Conservation (phyloP, 2,888 invertebrate genomes). For the Drosophila lutescens region DNA sequence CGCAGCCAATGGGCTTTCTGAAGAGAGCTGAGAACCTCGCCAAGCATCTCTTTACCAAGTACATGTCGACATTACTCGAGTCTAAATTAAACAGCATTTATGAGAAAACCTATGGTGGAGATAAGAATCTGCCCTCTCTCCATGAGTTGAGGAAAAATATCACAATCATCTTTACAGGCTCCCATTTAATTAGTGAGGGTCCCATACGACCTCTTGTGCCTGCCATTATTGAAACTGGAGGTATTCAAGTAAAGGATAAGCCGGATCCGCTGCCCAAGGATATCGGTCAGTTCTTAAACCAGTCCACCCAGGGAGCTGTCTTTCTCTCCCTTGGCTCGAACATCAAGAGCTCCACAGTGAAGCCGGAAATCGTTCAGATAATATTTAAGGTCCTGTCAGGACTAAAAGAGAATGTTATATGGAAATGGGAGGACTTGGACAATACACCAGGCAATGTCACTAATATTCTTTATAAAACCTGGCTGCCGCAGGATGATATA, state of each 20-base stretch:
- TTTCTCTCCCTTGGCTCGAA: conserved; percentile 85
- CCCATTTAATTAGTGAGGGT: conserved; percentile 79
- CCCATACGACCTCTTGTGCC: conserved; percentile 80
- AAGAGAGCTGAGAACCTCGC: conserved; percentile 63
- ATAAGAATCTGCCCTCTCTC: conserved; percentile 54
- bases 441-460: conserved; percentile 82
- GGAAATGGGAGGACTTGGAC: conserved; percentile 88
- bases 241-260: conserved; percentile 81
- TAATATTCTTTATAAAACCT: conserved; percentile 85
- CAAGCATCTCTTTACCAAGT: conserved; percentile 11
- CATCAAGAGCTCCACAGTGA: conserved; percentile 82
- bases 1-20: conserved; percentile 51
- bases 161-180: conserved; percentile 76
- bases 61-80: conserved; percentile 11
- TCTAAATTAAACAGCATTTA: conserved; percentile 45
- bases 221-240: conserved; percentile 80
- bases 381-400: conserved; percentile 86
- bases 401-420: conserved; percentile 87
- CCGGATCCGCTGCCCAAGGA: conserved; percentile 80
- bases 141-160: conserved; percentile 73
- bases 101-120: conserved; percentile 41
- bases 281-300: conserved; percentile 80
- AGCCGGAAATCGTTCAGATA: conserved; percentile 85
- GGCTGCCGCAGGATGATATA: conserved; percentile 89
- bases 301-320: conserved; percentile 84